Evolutionary conservation across 1,140 invertebrate genomes (phyloP).

Genomic region (Lepidotrigona ventralis): DNA sequence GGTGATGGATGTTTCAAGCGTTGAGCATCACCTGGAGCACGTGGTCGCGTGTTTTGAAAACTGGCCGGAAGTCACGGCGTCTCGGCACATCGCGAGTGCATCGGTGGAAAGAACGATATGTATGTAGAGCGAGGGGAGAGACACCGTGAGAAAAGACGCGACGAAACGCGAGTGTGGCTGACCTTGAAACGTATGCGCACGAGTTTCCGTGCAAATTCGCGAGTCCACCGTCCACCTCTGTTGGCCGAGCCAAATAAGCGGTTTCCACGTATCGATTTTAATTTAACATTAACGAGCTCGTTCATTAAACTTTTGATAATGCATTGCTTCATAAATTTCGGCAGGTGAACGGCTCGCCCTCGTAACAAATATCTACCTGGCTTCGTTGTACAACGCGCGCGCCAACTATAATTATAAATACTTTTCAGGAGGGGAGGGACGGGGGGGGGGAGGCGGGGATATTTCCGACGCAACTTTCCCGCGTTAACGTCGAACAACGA

Average conservation of each 20-base stretch:
- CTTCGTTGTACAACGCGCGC: background rate
- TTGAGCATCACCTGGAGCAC: background rate
- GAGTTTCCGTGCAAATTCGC: slow-evolving; percentile 28
- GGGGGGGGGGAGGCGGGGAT: background rate
- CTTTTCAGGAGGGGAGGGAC: background rate
- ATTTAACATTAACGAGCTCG: slow-evolving; percentile 39
- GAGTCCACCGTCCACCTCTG: too few relatives aligned
- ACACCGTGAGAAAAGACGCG: slow-evolving; percentile 46
- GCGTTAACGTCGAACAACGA: too few relatives aligned
- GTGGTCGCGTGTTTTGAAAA: slow-evolving; percentile 41
- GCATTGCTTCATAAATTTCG: slow-evolving; percentile 37
- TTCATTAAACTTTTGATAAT: slow-evolving; percentile 37
- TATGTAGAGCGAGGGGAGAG: slow-evolving; percentile 15
- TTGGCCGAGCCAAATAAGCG: slow-evolving; percentile 12
- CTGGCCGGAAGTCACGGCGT: slow-evolving; percentile 59
- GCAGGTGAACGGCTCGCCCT: background rate
- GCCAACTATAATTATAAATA: slow-evolving; percentile 18
- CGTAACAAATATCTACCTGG: background rate
- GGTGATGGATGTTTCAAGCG: background rate
- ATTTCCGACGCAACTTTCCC: background rate
- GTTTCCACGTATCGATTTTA: slow-evolving; percentile 40
- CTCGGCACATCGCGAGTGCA: slow-evolving; percentile 35
- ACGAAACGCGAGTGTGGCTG: slow-evolving; percentile 18
- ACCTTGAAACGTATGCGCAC: slow-evolving; percentile 39
- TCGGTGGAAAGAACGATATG: slow-evolving; percentile 24